Percentiles rank a stretch among this genome's conserved stretches.
phyloP scores from a whole-genome alignment of 1,140 invertebrate species.

The Wiebesia pumilae region DNA sequence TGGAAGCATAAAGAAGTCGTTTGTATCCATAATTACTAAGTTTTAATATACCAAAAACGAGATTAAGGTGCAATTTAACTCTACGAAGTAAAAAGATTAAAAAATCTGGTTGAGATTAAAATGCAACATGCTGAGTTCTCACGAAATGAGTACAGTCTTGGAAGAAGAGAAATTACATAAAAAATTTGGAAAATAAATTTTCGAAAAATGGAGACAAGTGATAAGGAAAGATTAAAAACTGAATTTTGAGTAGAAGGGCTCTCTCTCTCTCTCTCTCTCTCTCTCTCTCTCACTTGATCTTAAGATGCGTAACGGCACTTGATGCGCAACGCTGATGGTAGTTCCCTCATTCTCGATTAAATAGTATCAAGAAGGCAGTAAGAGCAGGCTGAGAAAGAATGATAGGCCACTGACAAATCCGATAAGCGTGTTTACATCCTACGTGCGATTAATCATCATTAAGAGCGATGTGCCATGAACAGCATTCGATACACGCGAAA shows the following conservation, averaged over 20 bases:
- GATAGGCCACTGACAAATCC: background rate
- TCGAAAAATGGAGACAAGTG: constrained; percentile 1
- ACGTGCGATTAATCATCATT: constrained; percentile 46
- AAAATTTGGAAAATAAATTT: background rate
- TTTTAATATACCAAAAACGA: constrained; percentile 3
- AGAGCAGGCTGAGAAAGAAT: constrained; percentile 8
- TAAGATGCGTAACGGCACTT: background rate
- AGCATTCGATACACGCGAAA: background rate
- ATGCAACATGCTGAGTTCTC: background rate
- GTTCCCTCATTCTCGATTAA: background rate
- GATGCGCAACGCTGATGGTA: background rate
- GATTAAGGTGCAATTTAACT: constrained; percentile 1
- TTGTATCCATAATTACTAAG: background rate
- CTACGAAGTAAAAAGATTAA: background rate
- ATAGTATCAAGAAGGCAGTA: background rate
- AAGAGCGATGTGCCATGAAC: background rate
- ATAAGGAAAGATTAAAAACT: constrained; percentile 18
- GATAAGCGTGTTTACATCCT: constrained; percentile 5
- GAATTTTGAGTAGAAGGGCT: background rate
- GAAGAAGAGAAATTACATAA: background rate
- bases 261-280: background rate
- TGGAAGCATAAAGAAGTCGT: background rate
- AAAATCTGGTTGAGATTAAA: background rate
- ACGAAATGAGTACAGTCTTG: background rate
- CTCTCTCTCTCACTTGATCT: background rate